phyloP scores from a whole-genome alignment of 2,113 vertebrate species.

The Labeo rohita region DNA sequence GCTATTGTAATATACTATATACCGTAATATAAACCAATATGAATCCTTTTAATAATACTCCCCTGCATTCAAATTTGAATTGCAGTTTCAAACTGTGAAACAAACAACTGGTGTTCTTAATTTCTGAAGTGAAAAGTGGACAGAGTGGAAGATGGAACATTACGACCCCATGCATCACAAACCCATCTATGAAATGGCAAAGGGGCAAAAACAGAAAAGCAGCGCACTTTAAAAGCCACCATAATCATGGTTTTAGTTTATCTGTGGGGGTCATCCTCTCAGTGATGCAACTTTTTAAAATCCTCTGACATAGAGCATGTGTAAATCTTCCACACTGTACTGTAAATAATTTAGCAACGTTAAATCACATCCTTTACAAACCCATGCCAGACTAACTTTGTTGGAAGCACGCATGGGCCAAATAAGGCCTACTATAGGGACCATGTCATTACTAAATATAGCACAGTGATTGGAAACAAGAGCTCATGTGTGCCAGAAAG shows the following conservation, averaged over 20 bases:
- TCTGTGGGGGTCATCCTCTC: neutral
- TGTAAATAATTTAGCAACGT: conserved; percentile 25
- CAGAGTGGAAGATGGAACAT: neutral
- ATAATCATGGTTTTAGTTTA: neutral
- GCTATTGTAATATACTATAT: too few species aligned
- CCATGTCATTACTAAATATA: conserved; percentile 40
- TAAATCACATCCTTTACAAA: conserved; percentile 26
- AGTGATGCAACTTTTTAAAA: neutral
- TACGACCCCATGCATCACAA: neutral
- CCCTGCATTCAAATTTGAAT: too few species aligned
- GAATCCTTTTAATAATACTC: too few species aligned
- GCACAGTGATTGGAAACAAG: conserved; percentile 25
- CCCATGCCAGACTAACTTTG: neutral
- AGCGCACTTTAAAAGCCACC: neutral
- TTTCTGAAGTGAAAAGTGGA: neutral
- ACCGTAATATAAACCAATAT: too few species aligned
- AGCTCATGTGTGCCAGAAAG: conserved; percentile 17
- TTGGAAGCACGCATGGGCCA: neutral
- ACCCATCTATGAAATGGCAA: neutral
- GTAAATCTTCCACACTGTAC: conserved; percentile 33
- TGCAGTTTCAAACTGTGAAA: too few species aligned
- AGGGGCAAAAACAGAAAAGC: neutral
- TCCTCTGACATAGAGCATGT: neutral
- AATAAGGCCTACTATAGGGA: neutral
- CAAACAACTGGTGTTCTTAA: neutral